Conservation (phyloP, 2,113 vertebrate genomes). For the Eonycteris spelaea region DNA sequence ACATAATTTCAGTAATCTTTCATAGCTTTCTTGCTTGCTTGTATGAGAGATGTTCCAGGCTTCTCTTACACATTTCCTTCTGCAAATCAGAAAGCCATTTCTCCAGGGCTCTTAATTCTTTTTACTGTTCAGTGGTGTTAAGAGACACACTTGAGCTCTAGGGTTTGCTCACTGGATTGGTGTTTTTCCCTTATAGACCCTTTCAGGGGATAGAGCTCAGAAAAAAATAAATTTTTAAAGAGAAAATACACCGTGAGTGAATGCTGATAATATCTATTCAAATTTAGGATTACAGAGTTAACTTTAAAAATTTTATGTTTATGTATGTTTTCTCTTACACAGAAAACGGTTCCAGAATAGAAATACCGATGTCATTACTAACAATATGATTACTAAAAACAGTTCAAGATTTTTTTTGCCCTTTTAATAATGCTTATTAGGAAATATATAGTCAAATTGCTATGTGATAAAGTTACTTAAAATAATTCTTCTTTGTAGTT, state of each 20-base stretch:
- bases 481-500: constrained; percentile 25
- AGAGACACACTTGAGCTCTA: not conserved
- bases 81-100: not conserved
- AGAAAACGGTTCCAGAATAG: not conserved
- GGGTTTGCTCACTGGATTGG: not conserved
- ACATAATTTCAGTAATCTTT: not conserved
- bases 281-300: not conserved
- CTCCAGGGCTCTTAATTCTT: not conserved
- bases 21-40: not conserved
- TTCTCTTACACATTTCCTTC: not conserved
- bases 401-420: not conserved
- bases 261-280: not conserved
- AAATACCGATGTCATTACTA: not conserved
- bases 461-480: constrained; percentile 4
- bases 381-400: constrained; percentile 6
- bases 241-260: constrained; percentile 10
- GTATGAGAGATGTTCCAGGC: not conserved
- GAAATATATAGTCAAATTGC: not conserved
- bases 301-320: not conserved
- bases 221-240: not conserved
- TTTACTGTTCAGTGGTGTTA: not conserved
- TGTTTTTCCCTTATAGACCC: not conserved
- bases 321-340: constrained; percentile 19
- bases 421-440: not conserved
- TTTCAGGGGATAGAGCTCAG: not conserved